phyloP scores from a whole-genome alignment of 2,113 vertebrate genomes.

The Odontesthes bonariensis region DNA sequence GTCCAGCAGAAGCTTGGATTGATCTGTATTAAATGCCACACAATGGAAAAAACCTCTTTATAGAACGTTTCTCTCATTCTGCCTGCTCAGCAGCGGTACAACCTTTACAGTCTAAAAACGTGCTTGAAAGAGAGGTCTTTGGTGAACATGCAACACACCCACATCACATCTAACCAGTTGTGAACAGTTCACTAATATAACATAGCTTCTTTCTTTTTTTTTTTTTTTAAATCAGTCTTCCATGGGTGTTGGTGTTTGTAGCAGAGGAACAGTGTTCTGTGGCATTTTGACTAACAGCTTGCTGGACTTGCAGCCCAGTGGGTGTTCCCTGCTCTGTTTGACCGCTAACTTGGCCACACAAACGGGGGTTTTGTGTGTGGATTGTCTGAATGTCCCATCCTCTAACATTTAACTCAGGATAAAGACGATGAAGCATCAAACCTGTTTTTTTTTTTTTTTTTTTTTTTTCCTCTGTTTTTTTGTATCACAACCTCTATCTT shows the following conservation, averaged over 20 bases:
- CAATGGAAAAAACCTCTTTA: not conserved
- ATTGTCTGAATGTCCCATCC: constrained; percentile 43
- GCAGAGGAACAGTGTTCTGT: constrained; percentile 20
- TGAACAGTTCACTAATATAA: not conserved
- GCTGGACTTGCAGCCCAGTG: constrained; percentile 74
- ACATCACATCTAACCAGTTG: constrained; percentile 54
- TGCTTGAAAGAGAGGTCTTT: constrained; percentile 59
- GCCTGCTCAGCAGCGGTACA: not conserved
- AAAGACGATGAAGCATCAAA: constrained; percentile 7
- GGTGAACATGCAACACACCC: constrained; percentile 57
- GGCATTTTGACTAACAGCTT: constrained; percentile 77
- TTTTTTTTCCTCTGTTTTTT: not conserved
- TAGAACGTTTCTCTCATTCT: not conserved
- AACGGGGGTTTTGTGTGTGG: constrained; percentile 80
- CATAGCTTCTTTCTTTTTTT: not conserved
- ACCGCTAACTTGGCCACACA: constrained; percentile 80
- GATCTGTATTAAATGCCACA: not conserved
- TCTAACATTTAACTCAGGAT: constrained; percentile 12
- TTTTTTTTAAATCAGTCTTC: not conserved
- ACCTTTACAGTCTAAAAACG: not conserved
- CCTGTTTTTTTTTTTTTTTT: constrained; percentile 4
- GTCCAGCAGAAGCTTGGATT: not conserved
- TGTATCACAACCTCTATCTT: not conserved
- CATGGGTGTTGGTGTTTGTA: constrained; percentile 29
- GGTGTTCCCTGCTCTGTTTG: constrained; percentile 69